Evolutionary conservation across 2,888 invertebrate genomes (phyloP).

Genomic region (Perdita meconis): DNA sequence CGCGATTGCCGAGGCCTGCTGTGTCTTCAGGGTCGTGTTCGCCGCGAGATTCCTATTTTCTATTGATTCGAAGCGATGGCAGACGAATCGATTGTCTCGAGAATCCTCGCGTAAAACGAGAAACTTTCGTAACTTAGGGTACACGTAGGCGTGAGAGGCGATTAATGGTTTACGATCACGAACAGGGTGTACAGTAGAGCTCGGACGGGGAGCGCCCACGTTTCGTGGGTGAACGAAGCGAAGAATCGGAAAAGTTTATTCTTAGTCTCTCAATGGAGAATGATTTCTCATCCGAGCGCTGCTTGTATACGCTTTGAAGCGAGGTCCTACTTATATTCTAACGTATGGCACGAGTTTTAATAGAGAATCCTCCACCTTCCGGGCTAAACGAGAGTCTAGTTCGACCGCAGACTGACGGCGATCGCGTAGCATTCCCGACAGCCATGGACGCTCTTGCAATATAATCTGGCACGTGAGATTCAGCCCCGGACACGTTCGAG

Average conservation of each 20-base stretch:
- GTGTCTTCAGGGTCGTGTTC: conserved; percentile 42
- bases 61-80: conserved; percentile 31
- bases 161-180: conserved; percentile 26
- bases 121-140: background rate
- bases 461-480: conserved; percentile 68
- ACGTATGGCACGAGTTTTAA: conserved; percentile 15
- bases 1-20: conserved; percentile 18
- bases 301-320: background rate
- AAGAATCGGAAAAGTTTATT: too few species aligned
- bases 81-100: conserved; percentile 11
- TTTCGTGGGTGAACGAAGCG: too few species aligned
- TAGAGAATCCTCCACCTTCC: conserved; percentile 47
- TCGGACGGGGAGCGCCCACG: too few species aligned
- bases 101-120: background rate
- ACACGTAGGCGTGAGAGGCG: background rate
- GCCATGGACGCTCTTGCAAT: conserved; percentile 38
- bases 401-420: conserved; percentile 2
- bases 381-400: conserved; percentile 25
- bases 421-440: conserved; percentile 25
- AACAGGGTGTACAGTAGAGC: background rate
- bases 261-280: too few species aligned
- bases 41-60: conserved; percentile 42
- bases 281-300: too few species aligned
- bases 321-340: background rate
- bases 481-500: conserved; percentile 48